phyloP scores from a whole-genome alignment of 35 echinoderm and acorn worm genomes.

The Hemicentrotus pulcherrimus region DNA sequence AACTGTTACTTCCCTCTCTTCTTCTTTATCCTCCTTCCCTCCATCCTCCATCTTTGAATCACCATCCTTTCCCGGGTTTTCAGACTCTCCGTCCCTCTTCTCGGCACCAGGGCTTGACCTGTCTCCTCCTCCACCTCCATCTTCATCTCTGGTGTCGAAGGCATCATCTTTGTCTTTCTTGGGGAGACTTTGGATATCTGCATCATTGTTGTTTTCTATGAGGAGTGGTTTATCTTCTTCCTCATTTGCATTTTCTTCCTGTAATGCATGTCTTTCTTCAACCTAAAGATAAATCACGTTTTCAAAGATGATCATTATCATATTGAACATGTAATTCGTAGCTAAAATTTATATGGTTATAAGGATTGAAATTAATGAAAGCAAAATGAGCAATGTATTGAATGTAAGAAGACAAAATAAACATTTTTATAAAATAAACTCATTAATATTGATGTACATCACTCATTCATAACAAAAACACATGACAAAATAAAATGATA shows the following conservation, averaged over 20 bases:
- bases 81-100: constrained; percentile 37
- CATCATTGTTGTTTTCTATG: constrained; percentile 47
- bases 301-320: too few relatives aligned
- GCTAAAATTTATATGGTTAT: too few relatives aligned
- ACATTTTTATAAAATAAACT: too few relatives aligned
- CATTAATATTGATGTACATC: too few relatives aligned
- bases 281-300: constrained; percentile 34
- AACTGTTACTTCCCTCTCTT: constrained; percentile 62
- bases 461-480: background rate
- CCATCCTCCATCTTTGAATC: background rate
- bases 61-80: background rate
- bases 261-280: constrained; percentile 45
- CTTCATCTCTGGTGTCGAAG: constrained; percentile 24
- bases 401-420: too few relatives aligned
- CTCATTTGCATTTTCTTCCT: constrained; percentile 33
- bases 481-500: too few relatives aligned
- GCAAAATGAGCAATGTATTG: too few relatives aligned
- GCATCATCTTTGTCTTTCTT: constrained; percentile 21
- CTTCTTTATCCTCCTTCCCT: constrained; percentile 26
- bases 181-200: background rate
- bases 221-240: constrained; percentile 28
- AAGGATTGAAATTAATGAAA: too few relatives aligned
- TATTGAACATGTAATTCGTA: too few relatives aligned
- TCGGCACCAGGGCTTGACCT: background rate
- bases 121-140: constrained; percentile 23